Base-by-base conservation (phyloP, 2,797 vertebrate species). In the Hyperoplus lanceolatus region DNA sequence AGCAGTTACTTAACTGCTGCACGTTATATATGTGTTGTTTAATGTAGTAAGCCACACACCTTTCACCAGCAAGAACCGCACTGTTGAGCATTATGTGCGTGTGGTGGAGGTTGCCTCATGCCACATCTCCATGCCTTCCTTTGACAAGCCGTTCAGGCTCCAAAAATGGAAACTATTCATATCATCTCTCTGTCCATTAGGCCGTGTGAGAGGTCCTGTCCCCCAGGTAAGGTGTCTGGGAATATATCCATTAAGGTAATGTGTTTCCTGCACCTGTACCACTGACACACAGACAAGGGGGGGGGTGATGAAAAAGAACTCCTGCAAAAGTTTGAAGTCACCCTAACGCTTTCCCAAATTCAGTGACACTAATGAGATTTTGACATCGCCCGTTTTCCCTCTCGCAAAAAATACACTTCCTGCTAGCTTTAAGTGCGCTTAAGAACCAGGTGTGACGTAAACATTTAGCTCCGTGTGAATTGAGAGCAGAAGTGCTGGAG, bases 221-320 rank as follows among this genome's bases (percentile, higher is more conserved):
- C 56, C 66, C 49, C 46, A 38, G 39, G 62, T 60, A 18, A 64
- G 12, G n/a, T 2, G 21, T 43, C 63, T 29, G 53, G 53, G 70
- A 84, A 75, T 54, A 68, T 8, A 50, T 75, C 64, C 58, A 72
- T 77, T 55, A 71, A 70, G n/a, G 42, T 74, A 21, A 67, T 69
- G 72, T 43, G 58, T 48, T 69, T 55, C 50, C 54, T 69, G 55
- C 68, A 73, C 68, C 70, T 73, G 62, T 51, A 71, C 48, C 46
- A 7, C 55, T 13, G 63, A 71, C 58, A 79, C 42, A 21, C n/a
- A 61, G 8, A 59, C 55, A 21, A 11, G 29, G 29, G 29, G 29
- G 29, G 29, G 29, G 29, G 2, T 29, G 29, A 29, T 2, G 29
- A 29, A 41, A 54, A 64, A 54, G 49, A 36, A 61, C 51, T 60